These are phyloP conservation scores for Neodiprion pinetum DNA, from an alignment of 1,140 invertebrate genomes.

Conservation along the genomic window DNA sequence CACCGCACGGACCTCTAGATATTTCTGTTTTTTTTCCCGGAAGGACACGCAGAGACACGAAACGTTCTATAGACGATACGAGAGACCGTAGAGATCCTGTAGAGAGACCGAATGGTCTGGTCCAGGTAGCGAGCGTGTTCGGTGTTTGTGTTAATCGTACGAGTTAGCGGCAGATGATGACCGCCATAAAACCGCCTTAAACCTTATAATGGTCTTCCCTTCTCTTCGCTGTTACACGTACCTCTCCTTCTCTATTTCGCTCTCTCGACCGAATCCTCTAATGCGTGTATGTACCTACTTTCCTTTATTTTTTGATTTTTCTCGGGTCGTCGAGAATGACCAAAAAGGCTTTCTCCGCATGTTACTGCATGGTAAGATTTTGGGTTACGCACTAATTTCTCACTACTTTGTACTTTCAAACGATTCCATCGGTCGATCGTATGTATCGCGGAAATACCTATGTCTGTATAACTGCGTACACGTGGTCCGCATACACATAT, in stretches of 20 bases:
- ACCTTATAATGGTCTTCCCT: slow-evolving; percentile 21
- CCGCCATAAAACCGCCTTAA: slow-evolving; percentile 23
- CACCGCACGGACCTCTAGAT: background rate
- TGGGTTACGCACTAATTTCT: too few relatives aligned
- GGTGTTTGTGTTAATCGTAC: slow-evolving; percentile 28
- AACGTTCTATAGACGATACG: background rate
- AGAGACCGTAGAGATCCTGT: background rate
- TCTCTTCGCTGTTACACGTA: slow-evolving; percentile 10
- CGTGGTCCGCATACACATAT: too few relatives aligned
- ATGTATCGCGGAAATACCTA: too few relatives aligned
- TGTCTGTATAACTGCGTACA: too few relatives aligned
- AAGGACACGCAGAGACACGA: slow-evolving; percentile 26
- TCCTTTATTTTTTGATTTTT: background rate
- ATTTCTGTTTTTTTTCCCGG: slow-evolving; percentile 17
- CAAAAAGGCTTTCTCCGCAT: too few relatives aligned
- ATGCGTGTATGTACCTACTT: background rate
- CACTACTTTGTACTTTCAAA: too few relatives aligned
- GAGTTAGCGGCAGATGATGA: slow-evolving; percentile 27
- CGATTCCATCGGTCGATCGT: too few relatives aligned
- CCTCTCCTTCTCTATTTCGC: background rate
- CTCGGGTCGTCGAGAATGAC: background rate
- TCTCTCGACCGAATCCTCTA: slow-evolving; percentile 1
- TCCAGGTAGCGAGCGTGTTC: slow-evolving; percentile 6
- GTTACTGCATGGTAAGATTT: too few relatives aligned
- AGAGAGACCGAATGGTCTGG: background rate